Base-by-base conservation (phyloP, 2,888 invertebrate species). In the Hyles lineata region DNA sequence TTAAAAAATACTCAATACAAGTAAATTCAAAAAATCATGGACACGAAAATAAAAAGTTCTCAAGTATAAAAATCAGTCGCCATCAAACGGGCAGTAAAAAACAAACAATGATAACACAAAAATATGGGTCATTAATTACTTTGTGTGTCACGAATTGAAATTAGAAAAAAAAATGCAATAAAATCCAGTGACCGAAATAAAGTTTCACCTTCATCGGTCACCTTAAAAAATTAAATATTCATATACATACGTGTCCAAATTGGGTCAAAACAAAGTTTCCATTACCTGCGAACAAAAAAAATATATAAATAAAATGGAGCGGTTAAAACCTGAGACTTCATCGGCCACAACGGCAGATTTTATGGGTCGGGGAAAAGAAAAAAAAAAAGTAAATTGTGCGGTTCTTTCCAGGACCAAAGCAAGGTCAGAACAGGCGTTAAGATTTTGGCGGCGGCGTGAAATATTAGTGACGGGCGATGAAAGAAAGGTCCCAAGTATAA, bases 361-460 rank as follows among this genome's bases (percentile, higher is more conserved):
- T 70, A 74, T 73, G 62, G 58, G 70, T 60, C 55, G 67, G 29
- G 19, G 25, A 72, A 72, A 74, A 63, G 62, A 32, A 70, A 70
- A 74, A 74, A 72, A 74, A 60, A 61, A 72, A 72, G 70, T 77
- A 78, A 75, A 79, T 77, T 81, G 80, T 80, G 81, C 73, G 80
- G 82, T 79, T 79, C 78, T 75, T 62, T 50, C 72, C 71, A 73
- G 75, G 75, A 76, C 75, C 75, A 74, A 70, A 73, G 76, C 82
- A 80, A 84, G 84, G 84, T 82, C 82, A 78, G 74, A n/a, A n/a
- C 62, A 77, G 75, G 78, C 77, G 80, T 81, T 78, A 78, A 79
- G 74, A 70, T 70, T 52, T 70, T 59, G 25, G 35, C 67, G 59
- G 62, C 74, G 78, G 79, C 55, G 61, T 21, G 58, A 67, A 35